Conservation (phyloP, 92 coral and sea anemone genomes). For the Galaxea fascicularis region DNA sequence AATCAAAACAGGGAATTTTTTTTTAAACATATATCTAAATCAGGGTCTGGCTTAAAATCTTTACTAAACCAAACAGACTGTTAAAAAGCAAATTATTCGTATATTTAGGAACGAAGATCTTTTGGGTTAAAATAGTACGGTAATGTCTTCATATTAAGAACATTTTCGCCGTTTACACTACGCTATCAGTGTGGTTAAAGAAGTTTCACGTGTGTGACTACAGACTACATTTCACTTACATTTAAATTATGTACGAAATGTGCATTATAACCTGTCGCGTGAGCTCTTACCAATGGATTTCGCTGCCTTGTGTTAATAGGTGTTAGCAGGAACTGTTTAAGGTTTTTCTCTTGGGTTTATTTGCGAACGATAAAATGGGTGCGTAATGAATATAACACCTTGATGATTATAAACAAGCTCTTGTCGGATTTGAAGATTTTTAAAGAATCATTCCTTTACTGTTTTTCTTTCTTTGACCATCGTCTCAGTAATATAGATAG, state of each 20-base stretch:
- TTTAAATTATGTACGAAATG: neutral
- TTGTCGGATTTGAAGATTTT: neutral
- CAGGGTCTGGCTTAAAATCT: neutral
- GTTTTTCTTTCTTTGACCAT: neutral
- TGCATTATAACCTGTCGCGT: neutral
- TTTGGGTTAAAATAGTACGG: neutral
- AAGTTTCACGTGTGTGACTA: neutral
- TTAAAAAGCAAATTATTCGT: neutral
- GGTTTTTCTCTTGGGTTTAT: too few species aligned
- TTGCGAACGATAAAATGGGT: neutral
- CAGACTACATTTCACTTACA: neutral
- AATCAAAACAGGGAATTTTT: neutral
- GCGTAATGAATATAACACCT: neutral
- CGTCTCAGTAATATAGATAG: neutral
- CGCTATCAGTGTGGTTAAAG: neutral
- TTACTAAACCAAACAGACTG: neutral
- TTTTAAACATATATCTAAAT: neutral
- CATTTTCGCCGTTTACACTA: slow-evolving; percentile 27
- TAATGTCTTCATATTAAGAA: slow-evolving; percentile 5
- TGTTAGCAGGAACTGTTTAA: too few species aligned
- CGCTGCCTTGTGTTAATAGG: too few species aligned
- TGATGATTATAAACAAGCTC: neutral
- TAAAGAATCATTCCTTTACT: too few species aligned
- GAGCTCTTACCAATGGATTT: neutral
- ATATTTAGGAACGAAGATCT: neutral